These are phyloP conservation scores for Hirundichthys speculiger DNA, from an alignment of 2,113 vertebrate species.

Conservation along the genomic window DNA sequence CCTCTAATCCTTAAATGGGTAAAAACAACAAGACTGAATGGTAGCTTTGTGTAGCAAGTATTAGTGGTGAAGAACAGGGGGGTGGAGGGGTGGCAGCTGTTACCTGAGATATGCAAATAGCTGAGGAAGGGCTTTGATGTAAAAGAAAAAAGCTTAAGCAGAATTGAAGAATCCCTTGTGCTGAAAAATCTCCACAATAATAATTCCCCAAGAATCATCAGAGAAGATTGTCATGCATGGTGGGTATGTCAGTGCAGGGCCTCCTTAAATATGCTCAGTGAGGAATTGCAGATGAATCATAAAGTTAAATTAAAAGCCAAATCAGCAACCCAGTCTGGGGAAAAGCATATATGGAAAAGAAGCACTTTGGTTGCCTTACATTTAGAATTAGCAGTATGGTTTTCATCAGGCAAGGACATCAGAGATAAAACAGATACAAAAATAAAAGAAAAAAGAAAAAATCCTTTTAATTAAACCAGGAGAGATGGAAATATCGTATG, in stretches of 20 bases:
- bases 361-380: background rate
- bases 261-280: background rate
- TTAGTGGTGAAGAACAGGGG: constrained; percentile 41
- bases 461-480: background rate
- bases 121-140: constrained; percentile 59
- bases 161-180: constrained; percentile 39
- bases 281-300: constrained; percentile 28
- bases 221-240: constrained; percentile 27
- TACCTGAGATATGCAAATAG: constrained; percentile 69
- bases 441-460: background rate
- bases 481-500: too few relatives aligned
- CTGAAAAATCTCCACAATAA: constrained; percentile 9
- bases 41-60: constrained; percentile 40
- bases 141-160: constrained; percentile 54
- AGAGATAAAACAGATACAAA: too few relatives aligned
- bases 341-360: constrained; percentile 6
- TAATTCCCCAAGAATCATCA: constrained; percentile 21
- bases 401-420: background rate
- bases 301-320: constrained; percentile 21
- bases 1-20: constrained; percentile 15
- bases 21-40: constrained; percentile 35
- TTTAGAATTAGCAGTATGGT: too few relatives aligned
- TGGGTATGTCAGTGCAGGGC: constrained; percentile 2
- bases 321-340: constrained; percentile 14
- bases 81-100: too few relatives aligned